Base-by-base conservation (phyloP, 2,797 vertebrate genomes). In the Zenarchopterus dispar region DNA sequence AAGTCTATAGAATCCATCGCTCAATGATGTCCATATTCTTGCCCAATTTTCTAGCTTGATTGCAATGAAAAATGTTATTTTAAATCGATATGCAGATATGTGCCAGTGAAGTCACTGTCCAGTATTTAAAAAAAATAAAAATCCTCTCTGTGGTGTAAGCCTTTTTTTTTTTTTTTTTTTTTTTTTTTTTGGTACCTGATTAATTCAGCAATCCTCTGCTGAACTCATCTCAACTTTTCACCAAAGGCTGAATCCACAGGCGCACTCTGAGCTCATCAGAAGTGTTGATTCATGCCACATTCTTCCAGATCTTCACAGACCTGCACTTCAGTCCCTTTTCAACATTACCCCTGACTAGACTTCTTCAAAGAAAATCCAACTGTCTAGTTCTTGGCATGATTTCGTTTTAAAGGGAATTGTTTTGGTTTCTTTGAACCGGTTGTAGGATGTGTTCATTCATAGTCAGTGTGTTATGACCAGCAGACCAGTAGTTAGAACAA, bases 91-190 rank as follows among this genome's bases (percentile, higher is more conserved):
- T 22, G 13, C 28, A 31, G 28, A 31, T 33, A n/a, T 19, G 33
- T 26, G 24, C 1, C 41, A 9, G n/a, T 2, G 41, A 62, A 6
- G 23, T 48, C 31, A 31, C 67, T 57, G 67, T 46, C 48, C 46
- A 18, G 50, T 44, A n/a, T 53, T 42, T 10, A 31, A 23, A 52
- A 53, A 36, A 8, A 28, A 6, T 28, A 28, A 28, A 28, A 28
- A 28, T 7, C 51, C 36, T 48, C 43, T 48, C 36, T 43, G 13
- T 9, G 28, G 36, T 50, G 18, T 21, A 45, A 36, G 56, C 52
- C 56, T 31, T 48, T 64, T 61, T 44, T 39, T 41, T 72, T 72
- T 57, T 43, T 44, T 41, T 72, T 72, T 57, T 43, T 44, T 31
- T 48, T 64, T 61, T 44, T 39, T 41, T 72, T 72, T 57, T 43